Percentiles rank a stretch among this genome's conserved stretches.
Conservation (phyloP, 1,140 invertebrate genomes). For the Schlechtendalia chinensis region DNA sequence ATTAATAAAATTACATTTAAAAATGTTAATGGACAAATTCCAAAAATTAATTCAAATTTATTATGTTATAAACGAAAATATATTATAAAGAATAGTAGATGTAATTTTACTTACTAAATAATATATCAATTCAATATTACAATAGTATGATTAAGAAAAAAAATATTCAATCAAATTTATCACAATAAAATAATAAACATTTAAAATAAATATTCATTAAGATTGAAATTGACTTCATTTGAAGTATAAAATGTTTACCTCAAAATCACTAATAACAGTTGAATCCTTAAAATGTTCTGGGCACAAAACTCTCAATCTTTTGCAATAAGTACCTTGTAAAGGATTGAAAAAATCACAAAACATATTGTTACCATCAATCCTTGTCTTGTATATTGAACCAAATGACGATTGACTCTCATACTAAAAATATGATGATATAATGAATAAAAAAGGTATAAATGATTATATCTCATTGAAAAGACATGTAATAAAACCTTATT, state of each 20-base stretch:
- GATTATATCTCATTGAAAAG: neutral
- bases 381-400: slow-evolving; percentile 89
- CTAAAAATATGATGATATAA: slow-evolving; percentile 57
- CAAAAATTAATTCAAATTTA: too few species aligned
- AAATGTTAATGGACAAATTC: too few species aligned
- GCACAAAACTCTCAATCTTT: slow-evolving; percentile 89
- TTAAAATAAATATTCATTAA: too few species aligned
- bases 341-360: slow-evolving; percentile 97
- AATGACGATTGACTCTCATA: slow-evolving; percentile 97
- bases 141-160: too few species aligned
- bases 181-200: too few species aligned
- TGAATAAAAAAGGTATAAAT: slow-evolving; percentile 14
- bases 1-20: too few species aligned
- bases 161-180: too few species aligned
- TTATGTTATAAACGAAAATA: too few species aligned
- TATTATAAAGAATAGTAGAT: too few species aligned
- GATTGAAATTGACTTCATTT: too few species aligned
- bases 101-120: too few species aligned
- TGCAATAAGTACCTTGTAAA: slow-evolving; percentile 89
- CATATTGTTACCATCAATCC: slow-evolving; percentile 92
- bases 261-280: slow-evolving; percentile 70
- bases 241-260: neutral
- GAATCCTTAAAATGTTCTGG: slow-evolving; percentile 97
- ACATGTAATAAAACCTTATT: slow-evolving; percentile 69
- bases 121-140: too few species aligned